Conservation (phyloP, 23 tunicate species). For the Ciona savignyi region DNA sequence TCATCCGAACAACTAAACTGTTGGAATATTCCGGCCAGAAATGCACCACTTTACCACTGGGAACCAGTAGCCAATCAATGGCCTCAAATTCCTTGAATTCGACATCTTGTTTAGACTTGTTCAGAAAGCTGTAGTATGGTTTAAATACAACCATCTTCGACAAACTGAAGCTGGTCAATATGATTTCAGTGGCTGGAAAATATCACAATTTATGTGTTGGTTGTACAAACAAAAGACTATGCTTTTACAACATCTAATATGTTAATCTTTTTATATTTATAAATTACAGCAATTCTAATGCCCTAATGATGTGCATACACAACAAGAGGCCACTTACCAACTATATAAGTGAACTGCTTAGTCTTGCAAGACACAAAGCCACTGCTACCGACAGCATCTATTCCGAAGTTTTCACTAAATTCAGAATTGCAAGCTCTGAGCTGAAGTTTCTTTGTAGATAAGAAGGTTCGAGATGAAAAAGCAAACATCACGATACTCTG, state of each 20-base stretch:
- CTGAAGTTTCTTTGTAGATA: slow-evolving; percentile 67
- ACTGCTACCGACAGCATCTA: slow-evolving; percentile 80
- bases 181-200: slow-evolving; percentile 50
- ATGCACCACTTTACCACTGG: slow-evolving; percentile 7
- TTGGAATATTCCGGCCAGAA: slow-evolving; percentile 72
- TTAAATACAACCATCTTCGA: slow-evolving; percentile 82
- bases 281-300: too few species aligned
- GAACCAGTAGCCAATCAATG: slow-evolving; percentile 17
- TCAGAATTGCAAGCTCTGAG: slow-evolving; percentile 55
- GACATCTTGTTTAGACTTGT: slow-evolving; percentile 50
- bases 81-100: slow-evolving; percentile 30
- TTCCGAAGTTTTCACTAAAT: slow-evolving; percentile 63
- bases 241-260: too few species aligned
- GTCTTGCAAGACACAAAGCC: slow-evolving; percentile 70
- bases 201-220: too few species aligned
- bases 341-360: slow-evolving; percentile 50
- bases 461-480: slow-evolving; percentile 55
- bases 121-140: slow-evolving; percentile 61
- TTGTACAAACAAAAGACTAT: too few species aligned
- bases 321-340: too few species aligned
- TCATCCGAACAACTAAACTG: slow-evolving; percentile 19
- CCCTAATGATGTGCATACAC: too few species aligned
- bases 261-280: too few species aligned
- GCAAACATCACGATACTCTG: slow-evolving; percentile 60
- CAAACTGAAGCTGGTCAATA: slow-evolving; percentile 67